Percentiles rank a stretch among this genome's conserved stretches.
Evolutionary conservation across 92 coral and sea anemone genomes (phyloP).

Genomic region (Hydrozoanthus gracilis): DNA sequence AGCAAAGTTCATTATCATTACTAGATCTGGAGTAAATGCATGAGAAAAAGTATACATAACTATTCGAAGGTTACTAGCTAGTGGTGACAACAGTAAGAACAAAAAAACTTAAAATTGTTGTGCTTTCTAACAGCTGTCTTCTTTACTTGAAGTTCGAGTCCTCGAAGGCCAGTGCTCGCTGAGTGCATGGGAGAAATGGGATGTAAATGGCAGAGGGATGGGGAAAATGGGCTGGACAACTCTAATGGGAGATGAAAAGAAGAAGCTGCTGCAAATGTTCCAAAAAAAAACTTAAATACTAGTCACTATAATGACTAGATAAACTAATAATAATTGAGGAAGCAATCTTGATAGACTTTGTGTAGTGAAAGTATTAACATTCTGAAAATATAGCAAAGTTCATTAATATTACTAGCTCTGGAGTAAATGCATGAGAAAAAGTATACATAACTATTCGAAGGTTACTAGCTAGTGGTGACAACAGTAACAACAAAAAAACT

Average conservation of each 20-base stretch:
- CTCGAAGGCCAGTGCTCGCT: too few relatives aligned
- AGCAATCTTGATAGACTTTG: constrained; percentile 1
- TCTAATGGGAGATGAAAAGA: constrained; percentile 54
- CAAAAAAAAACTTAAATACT: constrained; percentile 40
- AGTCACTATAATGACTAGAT: constrained; percentile 17
- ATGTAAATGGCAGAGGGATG: constrained; percentile 21
- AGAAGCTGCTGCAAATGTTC: constrained; percentile 28
- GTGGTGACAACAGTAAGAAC: neutral
- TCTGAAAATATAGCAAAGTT: constrained; percentile 12
- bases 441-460: neutral
- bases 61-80: neutral
- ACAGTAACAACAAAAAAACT: constrained; percentile 2
- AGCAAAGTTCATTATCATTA: constrained; percentile 14
- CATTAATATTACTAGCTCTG: constrained; percentile 6
- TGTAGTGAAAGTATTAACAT: constrained; percentile 8
- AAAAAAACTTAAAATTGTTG: constrained; percentile 13
- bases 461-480: neutral
- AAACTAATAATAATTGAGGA: neutral
- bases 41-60: constrained; percentile 7
- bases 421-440: constrained; percentile 15
- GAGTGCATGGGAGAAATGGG: constrained; percentile 20
- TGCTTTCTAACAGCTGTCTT: too few relatives aligned
- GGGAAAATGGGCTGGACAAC: constrained; percentile 23
- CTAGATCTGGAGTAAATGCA: constrained; percentile 12
- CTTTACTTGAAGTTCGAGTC: too few relatives aligned